phyloP scores from a whole-genome alignment of 2,113 vertebrate genomes.

The Poecile atricapillus region DNA sequence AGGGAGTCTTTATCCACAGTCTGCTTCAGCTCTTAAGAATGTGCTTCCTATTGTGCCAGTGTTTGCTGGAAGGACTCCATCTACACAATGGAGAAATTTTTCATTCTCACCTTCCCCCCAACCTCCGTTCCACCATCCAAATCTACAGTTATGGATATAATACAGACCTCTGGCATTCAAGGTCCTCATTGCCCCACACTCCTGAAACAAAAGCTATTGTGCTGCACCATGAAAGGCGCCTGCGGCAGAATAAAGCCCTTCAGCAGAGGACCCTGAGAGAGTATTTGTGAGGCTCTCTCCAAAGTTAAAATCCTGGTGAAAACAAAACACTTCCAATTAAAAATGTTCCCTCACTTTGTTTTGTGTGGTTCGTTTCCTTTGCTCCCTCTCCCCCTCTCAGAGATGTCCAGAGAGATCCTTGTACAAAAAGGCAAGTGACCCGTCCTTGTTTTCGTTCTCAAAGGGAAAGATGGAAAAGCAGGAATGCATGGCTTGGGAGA shows the following conservation, averaged over 20 bases:
- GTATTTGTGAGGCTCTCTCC: constrained; percentile 55
- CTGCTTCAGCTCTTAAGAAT: constrained; percentile 71
- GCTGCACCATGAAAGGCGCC: constrained; percentile 64
- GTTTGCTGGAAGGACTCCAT: constrained; percentile 70
- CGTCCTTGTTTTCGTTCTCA: constrained; percentile 72
- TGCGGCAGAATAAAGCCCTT: constrained; percentile 61
- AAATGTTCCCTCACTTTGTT: constrained; percentile 63
- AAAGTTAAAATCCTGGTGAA: constrained; percentile 71
- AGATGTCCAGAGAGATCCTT: constrained; percentile 50
- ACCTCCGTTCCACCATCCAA: constrained; percentile 67
- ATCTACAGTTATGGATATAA: constrained; percentile 75
- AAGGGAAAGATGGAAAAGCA: constrained; percentile 14
- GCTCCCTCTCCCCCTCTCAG: constrained; percentile 42
- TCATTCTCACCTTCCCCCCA: constrained; percentile 71
- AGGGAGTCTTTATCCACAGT: constrained; percentile 62
- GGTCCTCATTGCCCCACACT: constrained; percentile 70
- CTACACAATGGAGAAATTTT: constrained; percentile 60
- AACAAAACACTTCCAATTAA: constrained; percentile 76
- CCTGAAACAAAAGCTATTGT: constrained; percentile 81
- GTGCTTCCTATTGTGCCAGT: constrained; percentile 67
- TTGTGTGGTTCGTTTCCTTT: constrained; percentile 31
- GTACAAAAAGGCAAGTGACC: constrained; percentile 70
- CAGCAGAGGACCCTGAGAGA: constrained; percentile 48
- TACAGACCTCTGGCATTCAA: constrained; percentile 72
- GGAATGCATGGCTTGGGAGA: not conserved